These are phyloP conservation scores for Samia ricini DNA, from an alignment of 1,140 invertebrate species.

Conservation along the genomic window DNA sequence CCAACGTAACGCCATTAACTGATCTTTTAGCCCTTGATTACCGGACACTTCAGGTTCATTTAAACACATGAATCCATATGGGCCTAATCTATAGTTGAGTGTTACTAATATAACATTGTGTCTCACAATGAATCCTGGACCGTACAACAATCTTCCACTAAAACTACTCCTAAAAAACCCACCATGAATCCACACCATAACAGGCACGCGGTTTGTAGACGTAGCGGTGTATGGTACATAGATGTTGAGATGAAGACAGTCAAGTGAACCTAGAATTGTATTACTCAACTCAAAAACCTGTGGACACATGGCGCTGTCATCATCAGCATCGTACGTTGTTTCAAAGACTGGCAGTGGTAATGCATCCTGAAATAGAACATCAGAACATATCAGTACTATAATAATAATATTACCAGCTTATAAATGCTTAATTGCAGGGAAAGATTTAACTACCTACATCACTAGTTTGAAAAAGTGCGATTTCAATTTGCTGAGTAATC, in stretches of 20 bases:
- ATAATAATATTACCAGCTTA: no score
- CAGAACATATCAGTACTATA: no score
- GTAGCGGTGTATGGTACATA: conserved; percentile 18
- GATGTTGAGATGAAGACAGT: conserved; percentile 48
- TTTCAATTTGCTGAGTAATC: no score
- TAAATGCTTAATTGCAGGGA: no score
- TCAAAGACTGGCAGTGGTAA: conserved; percentile 26
- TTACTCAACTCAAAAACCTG: conserved; percentile 24
- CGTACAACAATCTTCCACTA: conserved; percentile 45
- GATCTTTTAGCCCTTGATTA: conserved; percentile 85
- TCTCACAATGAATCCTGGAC: conserved; percentile 74
- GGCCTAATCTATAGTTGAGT: conserved; percentile 80
- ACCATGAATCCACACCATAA: conserved; percentile 85
- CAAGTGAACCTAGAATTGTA: conserved; percentile 20
- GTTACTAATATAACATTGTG: conserved; percentile 79
- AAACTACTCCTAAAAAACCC: conserved; percentile 80
- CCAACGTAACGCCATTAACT: conserved; percentile 82
- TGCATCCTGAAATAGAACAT: conserved; percentile 24
- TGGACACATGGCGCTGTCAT: conserved; percentile 27
- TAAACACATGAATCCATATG: conserved; percentile 83
- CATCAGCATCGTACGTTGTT: conserved; percentile 23
- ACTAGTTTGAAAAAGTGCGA: no score
- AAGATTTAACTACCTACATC: no score
- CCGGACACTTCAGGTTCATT: conserved; percentile 82
- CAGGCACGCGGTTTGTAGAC: conserved; percentile 57